Percentiles rank a stretch among this genome's conserved stretches.
Evolutionary conservation across 2,113 vertebrate genomes (phyloP).

Genomic region (Neolamprologus brichardi): DNA sequence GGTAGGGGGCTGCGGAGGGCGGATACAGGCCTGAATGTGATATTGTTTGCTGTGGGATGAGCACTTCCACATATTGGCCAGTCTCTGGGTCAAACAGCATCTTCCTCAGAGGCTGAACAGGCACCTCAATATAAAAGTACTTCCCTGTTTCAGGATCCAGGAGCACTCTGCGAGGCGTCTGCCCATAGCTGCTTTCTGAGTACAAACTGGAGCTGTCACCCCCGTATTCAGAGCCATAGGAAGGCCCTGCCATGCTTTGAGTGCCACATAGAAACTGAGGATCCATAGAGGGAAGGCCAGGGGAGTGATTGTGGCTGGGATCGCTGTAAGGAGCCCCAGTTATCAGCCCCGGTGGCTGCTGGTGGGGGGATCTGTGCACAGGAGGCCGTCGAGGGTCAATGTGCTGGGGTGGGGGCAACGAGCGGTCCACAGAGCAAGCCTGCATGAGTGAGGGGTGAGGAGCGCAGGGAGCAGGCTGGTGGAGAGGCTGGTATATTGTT

Average conservation of each 20-base stretch:
- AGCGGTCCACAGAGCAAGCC: constrained; percentile 49
- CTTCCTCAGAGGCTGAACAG: constrained; percentile 82
- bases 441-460: constrained; percentile 59
- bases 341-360: constrained; percentile 40
- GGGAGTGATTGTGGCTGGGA: constrained; percentile 59
- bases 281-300: constrained; percentile 61
- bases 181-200: constrained; percentile 58
- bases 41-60: constrained; percentile 80
- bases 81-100: constrained; percentile 91
- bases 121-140: constrained; percentile 87
- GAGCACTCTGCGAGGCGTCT: constrained; percentile 77
- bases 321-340: constrained; percentile 55
- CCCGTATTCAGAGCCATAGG: constrained; percentile 70
- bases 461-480: constrained; percentile 55
- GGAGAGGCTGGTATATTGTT: constrained; percentile 60
- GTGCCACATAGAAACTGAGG: constrained; percentile 68
- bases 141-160: constrained; percentile 90
- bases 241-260: constrained; percentile 49
- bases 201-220: constrained; percentile 66
- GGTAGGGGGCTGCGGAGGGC: constrained; percentile 73
- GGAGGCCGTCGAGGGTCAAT: constrained; percentile 52
- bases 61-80: constrained; percentile 89
- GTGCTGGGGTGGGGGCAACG: constrained; percentile 42
- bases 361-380: constrained; percentile 64
- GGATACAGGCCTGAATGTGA: constrained; percentile 78